phyloP scores from a whole-genome alignment of 2,113 vertebrate species.

The Rana temporaria region DNA sequence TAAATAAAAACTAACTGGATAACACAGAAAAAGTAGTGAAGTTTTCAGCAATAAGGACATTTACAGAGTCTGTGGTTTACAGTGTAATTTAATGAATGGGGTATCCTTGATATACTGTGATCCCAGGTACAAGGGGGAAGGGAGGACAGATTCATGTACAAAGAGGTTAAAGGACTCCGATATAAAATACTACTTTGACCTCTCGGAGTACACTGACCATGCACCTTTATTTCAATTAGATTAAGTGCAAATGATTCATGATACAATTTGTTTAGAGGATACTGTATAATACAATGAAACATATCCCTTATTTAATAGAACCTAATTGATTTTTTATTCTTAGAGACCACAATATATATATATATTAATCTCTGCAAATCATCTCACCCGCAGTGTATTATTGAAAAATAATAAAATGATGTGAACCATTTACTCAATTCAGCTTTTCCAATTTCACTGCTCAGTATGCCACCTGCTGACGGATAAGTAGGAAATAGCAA shows the following conservation, averaged over 20 bases:
- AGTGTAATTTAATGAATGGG: conserved; percentile 18
- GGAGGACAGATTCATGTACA: conserved; percentile 36
- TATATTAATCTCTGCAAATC: neutral
- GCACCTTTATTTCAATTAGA: conserved; percentile 49
- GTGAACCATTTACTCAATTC: conserved; percentile 59
- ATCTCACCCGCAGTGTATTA: neutral
- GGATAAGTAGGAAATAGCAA: conserved; percentile 57
- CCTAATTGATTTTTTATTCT: neutral
- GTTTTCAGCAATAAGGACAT: conserved; percentile 1
- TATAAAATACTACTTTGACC: conserved; percentile 48
- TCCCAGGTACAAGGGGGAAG: conserved; percentile 22
- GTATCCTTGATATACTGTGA: conserved; percentile 36
- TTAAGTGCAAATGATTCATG: conserved; percentile 51
- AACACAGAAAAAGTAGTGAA: too few relatives aligned
- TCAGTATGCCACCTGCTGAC: conserved; percentile 63
- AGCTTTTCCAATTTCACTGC: conserved; percentile 60
- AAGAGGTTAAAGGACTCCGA: conserved; percentile 28
- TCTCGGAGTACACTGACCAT: conserved; percentile 29
- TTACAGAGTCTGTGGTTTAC: conserved; percentile 5
- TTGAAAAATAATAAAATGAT: conserved; percentile 1
- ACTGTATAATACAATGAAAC: conserved; percentile 4
- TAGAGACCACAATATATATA: neutral
- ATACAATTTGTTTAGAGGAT: conserved; percentile 8
- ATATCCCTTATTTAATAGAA: neutral
- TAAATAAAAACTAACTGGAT: too few relatives aligned